phyloP scores from a whole-genome alignment of 2,113 vertebrate genomes.

The Genyomyrus donnyi region DNA sequence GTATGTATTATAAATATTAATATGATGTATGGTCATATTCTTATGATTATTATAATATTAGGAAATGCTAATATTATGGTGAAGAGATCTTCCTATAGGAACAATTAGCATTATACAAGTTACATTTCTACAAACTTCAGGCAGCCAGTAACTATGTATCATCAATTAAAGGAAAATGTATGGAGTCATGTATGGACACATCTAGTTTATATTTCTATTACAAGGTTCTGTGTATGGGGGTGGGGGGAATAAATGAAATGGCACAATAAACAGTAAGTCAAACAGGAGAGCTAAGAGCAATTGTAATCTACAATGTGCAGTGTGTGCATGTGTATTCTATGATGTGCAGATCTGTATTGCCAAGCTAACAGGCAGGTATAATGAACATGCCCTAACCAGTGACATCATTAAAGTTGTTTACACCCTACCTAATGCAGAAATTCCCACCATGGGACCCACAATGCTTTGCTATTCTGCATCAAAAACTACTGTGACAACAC shows the following conservation, averaged over 20 bases:
- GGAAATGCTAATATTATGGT: background rate
- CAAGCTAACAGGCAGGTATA: background rate
- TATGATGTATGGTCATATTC: background rate
- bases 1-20: background rate
- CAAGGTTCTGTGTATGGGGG: background rate
- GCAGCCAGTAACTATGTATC: background rate
- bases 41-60: background rate
- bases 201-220: background rate
- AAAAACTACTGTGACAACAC: too few relatives aligned
- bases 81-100: background rate
- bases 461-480: background rate
- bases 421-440: background rate
- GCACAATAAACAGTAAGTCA: background rate
- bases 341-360: background rate
- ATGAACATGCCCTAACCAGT: background rate
- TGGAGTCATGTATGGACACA: background rate
- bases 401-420: background rate
- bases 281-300: background rate
- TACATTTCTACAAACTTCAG: background rate
- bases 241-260: background rate
- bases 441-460: background rate
- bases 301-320: background rate
- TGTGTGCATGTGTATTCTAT: background rate
- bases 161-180: background rate
- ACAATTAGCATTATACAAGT: background rate